Evolutionary conservation across 2,113 vertebrate genomes (phyloP).

Genomic region (Ammodytes dubius): DNA sequence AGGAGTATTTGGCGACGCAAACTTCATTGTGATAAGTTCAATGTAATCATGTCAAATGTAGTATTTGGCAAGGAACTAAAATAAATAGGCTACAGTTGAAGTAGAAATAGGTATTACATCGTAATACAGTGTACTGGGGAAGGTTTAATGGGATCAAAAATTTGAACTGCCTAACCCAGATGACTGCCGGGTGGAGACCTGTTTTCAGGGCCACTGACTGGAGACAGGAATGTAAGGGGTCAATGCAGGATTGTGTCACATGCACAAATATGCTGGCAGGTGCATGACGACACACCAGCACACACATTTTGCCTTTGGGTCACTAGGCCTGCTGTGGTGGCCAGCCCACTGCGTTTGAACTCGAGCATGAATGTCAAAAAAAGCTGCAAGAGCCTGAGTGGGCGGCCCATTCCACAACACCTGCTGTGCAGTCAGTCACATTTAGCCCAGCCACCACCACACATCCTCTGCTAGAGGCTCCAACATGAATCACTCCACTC

Average conservation of each 20-base stretch:
- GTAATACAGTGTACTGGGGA: no score
- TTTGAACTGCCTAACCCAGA: not conserved
- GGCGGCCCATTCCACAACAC: slow-evolving; percentile 39
- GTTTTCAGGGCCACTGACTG: slow-evolving; percentile 48
- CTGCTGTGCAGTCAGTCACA: slow-evolving; percentile 57
- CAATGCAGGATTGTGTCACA: slow-evolving; percentile 33
- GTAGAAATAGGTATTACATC: no score
- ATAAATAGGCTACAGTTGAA: no score
- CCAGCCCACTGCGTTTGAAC: slow-evolving; percentile 50
- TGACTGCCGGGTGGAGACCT: slow-evolving; percentile 31
- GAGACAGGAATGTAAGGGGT: slow-evolving; percentile 47
- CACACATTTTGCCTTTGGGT: slow-evolving; percentile 29
- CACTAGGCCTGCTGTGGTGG: not conserved
- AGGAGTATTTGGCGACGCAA: no score
- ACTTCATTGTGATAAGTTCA: no score
- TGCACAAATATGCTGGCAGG: slow-evolving; percentile 29
- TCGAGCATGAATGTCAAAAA: slow-evolving; percentile 51
- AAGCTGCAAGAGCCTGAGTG: no score
- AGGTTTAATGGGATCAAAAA: no score
- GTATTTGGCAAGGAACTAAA: no score
- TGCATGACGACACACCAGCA: slow-evolving; percentile 36
- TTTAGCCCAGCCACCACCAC: slow-evolving; percentile 31
- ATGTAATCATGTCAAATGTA: no score
- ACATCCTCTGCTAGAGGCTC: slow-evolving; percentile 38
- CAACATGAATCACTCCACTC: slow-evolving; percentile 30